A percentile compares a stretch with the other conserved stretches of the same genome.
These are phyloP conservation scores for Potamarius usumacintae DNA, from an alignment of 2,113 vertebrate species.

Conservation along the genomic window DNA sequence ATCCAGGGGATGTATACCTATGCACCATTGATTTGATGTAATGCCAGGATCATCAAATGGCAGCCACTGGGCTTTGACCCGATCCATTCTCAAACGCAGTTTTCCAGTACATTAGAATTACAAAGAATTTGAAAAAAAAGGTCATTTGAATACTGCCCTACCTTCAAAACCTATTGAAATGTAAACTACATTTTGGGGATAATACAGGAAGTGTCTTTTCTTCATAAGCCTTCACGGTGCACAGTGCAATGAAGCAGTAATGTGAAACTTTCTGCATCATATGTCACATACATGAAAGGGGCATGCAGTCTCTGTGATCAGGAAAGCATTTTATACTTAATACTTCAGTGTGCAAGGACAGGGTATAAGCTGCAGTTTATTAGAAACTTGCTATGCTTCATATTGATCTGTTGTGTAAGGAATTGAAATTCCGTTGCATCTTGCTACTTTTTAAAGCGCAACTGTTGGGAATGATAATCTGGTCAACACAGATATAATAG, in stretches of 20 bases:
- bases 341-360: background rate
- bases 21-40: background rate
- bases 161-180: background rate
- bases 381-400: background rate
- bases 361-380: background rate
- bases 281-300: background rate
- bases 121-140: background rate
- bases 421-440: background rate
- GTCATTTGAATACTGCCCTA: background rate
- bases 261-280: background rate
- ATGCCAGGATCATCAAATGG: background rate
- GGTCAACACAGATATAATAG: background rate
- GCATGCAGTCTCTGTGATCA: background rate
- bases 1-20: background rate
- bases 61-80: background rate
- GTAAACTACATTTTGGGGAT: background rate
- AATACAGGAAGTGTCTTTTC: background rate
- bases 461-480: background rate
- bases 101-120: background rate
- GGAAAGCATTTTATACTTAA: background rate
- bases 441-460: background rate
- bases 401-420: background rate
- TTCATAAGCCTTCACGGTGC: background rate
- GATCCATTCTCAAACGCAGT: background rate
- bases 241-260: background rate